Evolutionary conservation across 1,140 invertebrate genomes (phyloP).

Genomic region (Aphidius ervi): DNA sequence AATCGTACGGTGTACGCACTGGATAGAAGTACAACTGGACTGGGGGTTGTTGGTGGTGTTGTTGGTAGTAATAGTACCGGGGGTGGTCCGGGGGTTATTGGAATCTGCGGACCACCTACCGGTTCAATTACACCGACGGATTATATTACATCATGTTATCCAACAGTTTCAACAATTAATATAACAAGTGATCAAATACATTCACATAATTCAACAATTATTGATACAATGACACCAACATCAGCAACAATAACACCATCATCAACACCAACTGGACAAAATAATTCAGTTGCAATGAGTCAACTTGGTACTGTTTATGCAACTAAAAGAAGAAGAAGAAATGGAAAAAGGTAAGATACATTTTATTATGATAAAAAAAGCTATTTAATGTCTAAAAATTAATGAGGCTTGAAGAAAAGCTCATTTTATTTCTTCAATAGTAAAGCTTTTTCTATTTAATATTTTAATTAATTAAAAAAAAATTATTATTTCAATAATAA

Average conservation of each 20-base stretch:
- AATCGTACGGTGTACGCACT: slow-evolving; percentile 52
- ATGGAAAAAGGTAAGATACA: slow-evolving; percentile 83
- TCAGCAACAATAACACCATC: slow-evolving; percentile 31
- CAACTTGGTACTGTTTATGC: slow-evolving; percentile 92
- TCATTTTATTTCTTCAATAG: too few relatives aligned
- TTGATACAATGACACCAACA: slow-evolving; percentile 41
- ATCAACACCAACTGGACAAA: slow-evolving; percentile 37
- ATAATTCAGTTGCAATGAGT: slow-evolving; percentile 64
- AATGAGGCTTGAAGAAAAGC: background rate
- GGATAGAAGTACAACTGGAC: slow-evolving; percentile 50
- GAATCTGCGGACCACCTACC: slow-evolving; percentile 42
- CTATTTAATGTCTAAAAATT: background rate
- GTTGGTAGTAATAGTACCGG: slow-evolving; percentile 34
- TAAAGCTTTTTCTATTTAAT: too few relatives aligned
- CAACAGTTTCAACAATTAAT: slow-evolving; percentile 36
- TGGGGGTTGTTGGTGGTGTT: slow-evolving; percentile 49
- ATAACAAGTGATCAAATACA: slow-evolving; percentile 24
- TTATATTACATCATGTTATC: slow-evolving; percentile 49
- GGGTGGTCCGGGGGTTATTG: slow-evolving; percentile 39
- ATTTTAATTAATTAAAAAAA: too few relatives aligned
- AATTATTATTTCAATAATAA: too few relatives aligned
- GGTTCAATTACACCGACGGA: slow-evolving; percentile 42
- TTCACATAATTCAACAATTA: slow-evolving; percentile 32
- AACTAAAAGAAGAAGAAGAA: slow-evolving; percentile 84
- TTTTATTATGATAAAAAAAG: background rate